These are phyloP conservation scores for Agrotis clavis DNA, from an alignment of 2,888 invertebrate genomes.

Conservation along the genomic window DNA sequence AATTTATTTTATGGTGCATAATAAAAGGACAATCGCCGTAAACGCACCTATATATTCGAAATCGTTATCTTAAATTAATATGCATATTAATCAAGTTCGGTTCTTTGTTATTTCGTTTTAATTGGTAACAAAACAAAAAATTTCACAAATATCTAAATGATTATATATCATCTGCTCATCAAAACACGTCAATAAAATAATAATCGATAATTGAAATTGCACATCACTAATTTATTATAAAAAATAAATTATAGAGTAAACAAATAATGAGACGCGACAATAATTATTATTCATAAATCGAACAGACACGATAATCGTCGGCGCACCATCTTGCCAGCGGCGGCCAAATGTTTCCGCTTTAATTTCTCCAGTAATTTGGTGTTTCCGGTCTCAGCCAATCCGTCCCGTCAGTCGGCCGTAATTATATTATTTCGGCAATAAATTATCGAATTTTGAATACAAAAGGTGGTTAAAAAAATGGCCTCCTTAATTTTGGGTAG, in stretches of 20 bases:
- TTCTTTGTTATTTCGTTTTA: slow-evolving; percentile 43
- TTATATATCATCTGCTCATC: slow-evolving; percentile 28
- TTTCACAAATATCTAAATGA: slow-evolving; percentile 15
- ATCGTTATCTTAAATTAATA: slow-evolving; percentile 52
- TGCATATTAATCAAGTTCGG: slow-evolving; percentile 59
- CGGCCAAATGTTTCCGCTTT: slow-evolving; percentile 91
- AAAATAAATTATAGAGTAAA: slow-evolving; percentile 67
- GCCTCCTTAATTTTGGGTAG: slow-evolving; percentile 85
- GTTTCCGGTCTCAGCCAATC: slow-evolving; percentile 90
- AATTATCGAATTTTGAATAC: slow-evolving; percentile 91
- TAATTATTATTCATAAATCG: slow-evolving; percentile 87
- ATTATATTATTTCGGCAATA: slow-evolving; percentile 91
- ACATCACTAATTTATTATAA: slow-evolving; percentile 43
- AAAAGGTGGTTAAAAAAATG: slow-evolving; percentile 86
- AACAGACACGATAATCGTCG: slow-evolving; percentile 86
- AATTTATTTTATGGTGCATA: slow-evolving; percentile 56
- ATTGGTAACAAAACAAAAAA: slow-evolving; percentile 35
- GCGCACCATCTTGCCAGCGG: slow-evolving; percentile 91
- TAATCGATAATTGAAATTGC: slow-evolving; percentile 49
- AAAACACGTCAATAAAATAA: slow-evolving; percentile 47
- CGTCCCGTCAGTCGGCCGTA: slow-evolving; percentile 89
- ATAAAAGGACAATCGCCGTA: slow-evolving; percentile 49
- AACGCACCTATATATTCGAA: slow-evolving; percentile 32
- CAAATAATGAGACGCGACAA: slow-evolving; percentile 83
- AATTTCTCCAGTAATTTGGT: slow-evolving; percentile 91